Evolutionary conservation across 2,888 invertebrate genomes (phyloP), one percentile per base, ranked within the genome.

Genomic region (Chaetoderma sp.): DNA sequence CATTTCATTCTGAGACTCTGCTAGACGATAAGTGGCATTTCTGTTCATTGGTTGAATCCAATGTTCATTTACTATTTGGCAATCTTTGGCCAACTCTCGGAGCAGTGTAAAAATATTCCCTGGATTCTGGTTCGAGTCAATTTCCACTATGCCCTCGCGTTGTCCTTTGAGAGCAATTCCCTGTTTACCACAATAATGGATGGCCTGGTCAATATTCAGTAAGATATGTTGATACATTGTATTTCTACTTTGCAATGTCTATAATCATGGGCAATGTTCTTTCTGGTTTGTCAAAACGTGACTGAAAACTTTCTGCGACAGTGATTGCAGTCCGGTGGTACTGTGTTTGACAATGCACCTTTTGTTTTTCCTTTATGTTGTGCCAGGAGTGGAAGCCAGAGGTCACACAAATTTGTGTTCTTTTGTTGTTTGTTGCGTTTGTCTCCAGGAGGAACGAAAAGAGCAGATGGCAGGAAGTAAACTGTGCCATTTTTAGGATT

Each of bases 151-250:
- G 25, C 61, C 6, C 42, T 62, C 63, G 21, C 33, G 25, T 21
- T 58, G 36, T 3, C 58, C 63, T 2, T 25, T 32, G 18, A 62
- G 47, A 21, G 63, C 63, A 39, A 62, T 62, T 27, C 63, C 50
- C 42, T 62, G 63, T 27, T 44, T 62, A n/a, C 63, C 47, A 28
- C 61, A 62, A 28, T 18, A 44, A 36, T 55, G 36, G 16, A 62
- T 27, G 25, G 45, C 39, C 33, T 62, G 25, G 2, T 39, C 39
- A n/a, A 62, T 60, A 2, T 42, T 16, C 4, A 39, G 2, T 3
- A 56, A 25, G 18, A 56, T 27, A 2, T 2, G 18, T 3, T 27
- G 52, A 28, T 27, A 52, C n/a, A 13, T 52, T 2, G 4, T 23
- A 2, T 6, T 6, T 3, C 52, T 52, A 33, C 4, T 27, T 3